Conservation (phyloP, 2,797 vertebrate species). For the Tapirus indicus region DNA sequence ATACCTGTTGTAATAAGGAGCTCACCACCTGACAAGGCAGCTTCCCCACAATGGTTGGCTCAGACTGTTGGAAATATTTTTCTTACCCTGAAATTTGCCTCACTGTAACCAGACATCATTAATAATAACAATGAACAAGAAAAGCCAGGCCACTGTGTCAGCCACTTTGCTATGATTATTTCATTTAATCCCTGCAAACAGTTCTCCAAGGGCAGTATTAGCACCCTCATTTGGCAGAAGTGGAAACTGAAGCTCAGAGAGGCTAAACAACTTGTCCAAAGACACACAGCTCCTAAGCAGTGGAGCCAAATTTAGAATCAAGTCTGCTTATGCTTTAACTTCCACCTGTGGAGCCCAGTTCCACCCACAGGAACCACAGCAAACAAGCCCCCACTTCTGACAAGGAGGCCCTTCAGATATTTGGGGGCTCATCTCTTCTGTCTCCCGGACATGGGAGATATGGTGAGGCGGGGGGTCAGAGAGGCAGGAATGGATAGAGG, state of each 20-base stretch:
- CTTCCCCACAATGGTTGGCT: background rate
- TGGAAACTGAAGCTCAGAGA: constrained; percentile 15
- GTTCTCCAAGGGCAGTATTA: background rate
- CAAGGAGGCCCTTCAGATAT: background rate
- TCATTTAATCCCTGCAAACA: background rate
- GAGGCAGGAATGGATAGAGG: background rate
- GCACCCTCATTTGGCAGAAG: background rate
- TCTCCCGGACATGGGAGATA: background rate
- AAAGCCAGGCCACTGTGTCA: background rate
- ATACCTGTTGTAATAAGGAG: background rate
- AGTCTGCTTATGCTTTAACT: background rate
- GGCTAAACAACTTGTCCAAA: background rate
- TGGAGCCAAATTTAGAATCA: background rate
- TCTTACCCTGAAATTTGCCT: background rate
- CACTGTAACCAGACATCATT: background rate
- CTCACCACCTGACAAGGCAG: background rate
- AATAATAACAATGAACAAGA: constrained; percentile 13
- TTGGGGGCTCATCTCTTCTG: background rate
- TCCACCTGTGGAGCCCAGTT: background rate
- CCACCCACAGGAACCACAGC: background rate
- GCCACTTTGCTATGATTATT: background rate
- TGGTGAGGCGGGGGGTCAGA: background rate
- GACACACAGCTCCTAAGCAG: background rate
- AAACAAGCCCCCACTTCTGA: background rate
- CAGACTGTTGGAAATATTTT: background rate